These are phyloP conservation scores for Hemitrygon akajei DNA, from an alignment of 2,797 vertebrate genomes.

Conservation along the genomic window DNA sequence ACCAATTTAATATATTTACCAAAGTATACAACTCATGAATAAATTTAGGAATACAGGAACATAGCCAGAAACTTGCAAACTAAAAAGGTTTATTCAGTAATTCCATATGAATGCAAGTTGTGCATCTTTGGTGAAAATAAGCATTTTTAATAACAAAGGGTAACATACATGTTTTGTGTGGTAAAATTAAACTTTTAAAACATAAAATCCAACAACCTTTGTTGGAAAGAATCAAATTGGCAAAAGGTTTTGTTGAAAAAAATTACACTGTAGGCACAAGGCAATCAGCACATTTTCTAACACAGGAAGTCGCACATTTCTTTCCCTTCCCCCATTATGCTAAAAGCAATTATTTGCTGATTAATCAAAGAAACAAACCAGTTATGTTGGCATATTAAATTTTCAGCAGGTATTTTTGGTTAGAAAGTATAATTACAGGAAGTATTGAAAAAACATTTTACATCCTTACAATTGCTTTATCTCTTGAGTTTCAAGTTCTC, in stretches of 20 bases:
- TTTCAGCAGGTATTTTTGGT: not conserved
- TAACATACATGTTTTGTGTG: constrained; percentile 81
- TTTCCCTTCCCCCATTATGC: not conserved
- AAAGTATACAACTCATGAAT: not conserved
- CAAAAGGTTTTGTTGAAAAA: not conserved
- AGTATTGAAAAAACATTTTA: constrained; percentile 8
- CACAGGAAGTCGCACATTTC: not conserved
- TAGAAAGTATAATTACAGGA: not conserved
- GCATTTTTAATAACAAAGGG: constrained; percentile 98
- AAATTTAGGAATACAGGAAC: not conserved
- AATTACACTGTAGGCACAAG: not conserved
- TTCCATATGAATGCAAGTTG: constrained; percentile 98
- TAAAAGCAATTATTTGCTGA: not conserved
- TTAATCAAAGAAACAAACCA: not conserved
- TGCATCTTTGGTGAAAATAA: constrained; percentile 99
- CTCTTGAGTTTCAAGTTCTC: not conserved
- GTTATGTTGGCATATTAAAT: constrained; percentile 28
- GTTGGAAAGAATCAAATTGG: not conserved
- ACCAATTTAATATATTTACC: no score
- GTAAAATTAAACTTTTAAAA: constrained; percentile 79
- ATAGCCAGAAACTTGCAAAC: constrained; percentile 61
- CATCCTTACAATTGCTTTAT: not conserved
- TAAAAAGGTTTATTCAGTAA: constrained; percentile 95
- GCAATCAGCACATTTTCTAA: not conserved
- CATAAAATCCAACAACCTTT: not conserved